A percentile compares a stretch with the other conserved stretches of the same genome.
These are phyloP conservation scores for Drosophila multiciliata DNA, from an alignment of 2,888 invertebrate species.

Conservation along the genomic window DNA sequence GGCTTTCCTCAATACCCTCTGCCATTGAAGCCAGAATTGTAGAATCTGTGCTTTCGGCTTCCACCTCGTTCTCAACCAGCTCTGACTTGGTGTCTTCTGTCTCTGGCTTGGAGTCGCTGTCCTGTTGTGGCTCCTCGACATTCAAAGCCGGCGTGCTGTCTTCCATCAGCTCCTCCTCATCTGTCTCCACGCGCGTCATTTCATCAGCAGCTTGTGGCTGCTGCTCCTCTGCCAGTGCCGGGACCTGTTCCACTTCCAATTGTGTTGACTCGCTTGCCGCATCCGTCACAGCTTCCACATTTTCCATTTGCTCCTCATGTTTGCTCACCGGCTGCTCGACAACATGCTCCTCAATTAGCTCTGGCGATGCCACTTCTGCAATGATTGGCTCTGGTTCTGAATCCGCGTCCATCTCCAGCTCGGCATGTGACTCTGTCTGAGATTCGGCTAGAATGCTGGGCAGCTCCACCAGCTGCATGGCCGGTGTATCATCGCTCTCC, in stretches of 20 bases:
- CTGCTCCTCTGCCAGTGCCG: conserved; percentile 4
- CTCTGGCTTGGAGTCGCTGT: not conserved
- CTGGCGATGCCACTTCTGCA: conserved; percentile 38
- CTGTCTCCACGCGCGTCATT: not conserved
- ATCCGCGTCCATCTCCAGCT: conserved; percentile 12
- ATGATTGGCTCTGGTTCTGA: conserved; percentile 8
- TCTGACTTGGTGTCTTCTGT: conserved; percentile 25
- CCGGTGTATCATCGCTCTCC: conserved; percentile 76
- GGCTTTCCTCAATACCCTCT: conserved; percentile 58
- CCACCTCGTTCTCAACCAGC: conserved; percentile 35
- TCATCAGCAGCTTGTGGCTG: conserved; percentile 18
- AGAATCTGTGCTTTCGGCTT: conserved; percentile 58
- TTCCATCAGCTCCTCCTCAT: conserved; percentile 5
- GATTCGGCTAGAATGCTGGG: conserved; percentile 54
- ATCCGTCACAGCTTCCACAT: conserved; percentile 42
- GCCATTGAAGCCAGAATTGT: conserved; percentile 46
- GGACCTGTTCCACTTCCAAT: conserved; percentile 1
- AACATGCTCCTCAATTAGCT: conserved; percentile 60
- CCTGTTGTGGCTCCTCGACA: conserved; percentile 19
- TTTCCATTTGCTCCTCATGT: conserved; percentile 65
- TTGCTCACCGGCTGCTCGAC: conserved; percentile 55
- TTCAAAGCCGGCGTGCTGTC: conserved; percentile 10
- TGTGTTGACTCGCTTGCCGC: conserved; percentile 46
- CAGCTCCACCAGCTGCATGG: conserved; percentile 68
- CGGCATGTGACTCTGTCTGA: conserved; percentile 23